Percentiles rank a stretch among this genome's conserved stretches.
phyloP scores from a whole-genome alignment of 2,888 invertebrate species.

The Cantharis rustica region DNA sequence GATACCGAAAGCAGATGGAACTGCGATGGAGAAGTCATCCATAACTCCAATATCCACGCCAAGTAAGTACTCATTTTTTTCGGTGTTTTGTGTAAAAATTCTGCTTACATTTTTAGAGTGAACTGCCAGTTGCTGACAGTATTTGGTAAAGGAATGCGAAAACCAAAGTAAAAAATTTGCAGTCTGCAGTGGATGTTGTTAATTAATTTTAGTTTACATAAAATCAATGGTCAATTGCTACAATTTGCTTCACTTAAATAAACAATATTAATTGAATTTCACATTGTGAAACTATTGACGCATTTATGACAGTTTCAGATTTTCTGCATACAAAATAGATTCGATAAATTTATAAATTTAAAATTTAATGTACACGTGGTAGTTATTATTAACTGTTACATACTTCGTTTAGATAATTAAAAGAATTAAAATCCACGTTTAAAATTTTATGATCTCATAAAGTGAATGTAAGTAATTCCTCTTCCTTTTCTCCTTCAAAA shows the following conservation, averaged over 20 bases:
- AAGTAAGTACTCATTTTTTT: conserved; percentile 54
- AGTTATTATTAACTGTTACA: too few relatives aligned
- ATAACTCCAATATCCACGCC: conserved; percentile 67
- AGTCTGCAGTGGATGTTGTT: background rate
- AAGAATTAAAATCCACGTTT: too few relatives aligned
- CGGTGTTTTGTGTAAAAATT: background rate
- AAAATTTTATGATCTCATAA: too few relatives aligned
- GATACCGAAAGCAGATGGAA: conserved; percentile 71
- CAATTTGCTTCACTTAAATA: background rate
- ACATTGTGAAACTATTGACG: background rate
- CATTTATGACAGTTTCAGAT: background rate
- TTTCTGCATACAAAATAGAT: background rate
- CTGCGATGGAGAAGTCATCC: conserved; percentile 79
- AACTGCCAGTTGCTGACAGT: conserved; percentile 74
- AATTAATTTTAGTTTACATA: background rate
- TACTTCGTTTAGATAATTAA: too few relatives aligned
- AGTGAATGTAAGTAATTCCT: too few relatives aligned
- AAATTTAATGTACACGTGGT: too few relatives aligned
- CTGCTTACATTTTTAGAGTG: conserved; percentile 58
- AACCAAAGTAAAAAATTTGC: background rate
- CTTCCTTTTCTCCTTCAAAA: too few relatives aligned
- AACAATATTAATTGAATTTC: background rate
- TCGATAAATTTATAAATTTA: background rate
- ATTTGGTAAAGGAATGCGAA: conserved; percentile 61
- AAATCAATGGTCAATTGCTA: background rate